Base-by-base conservation (phyloP, 2,797 vertebrate genomes). In the Arrhamphus sclerolepis region DNA sequence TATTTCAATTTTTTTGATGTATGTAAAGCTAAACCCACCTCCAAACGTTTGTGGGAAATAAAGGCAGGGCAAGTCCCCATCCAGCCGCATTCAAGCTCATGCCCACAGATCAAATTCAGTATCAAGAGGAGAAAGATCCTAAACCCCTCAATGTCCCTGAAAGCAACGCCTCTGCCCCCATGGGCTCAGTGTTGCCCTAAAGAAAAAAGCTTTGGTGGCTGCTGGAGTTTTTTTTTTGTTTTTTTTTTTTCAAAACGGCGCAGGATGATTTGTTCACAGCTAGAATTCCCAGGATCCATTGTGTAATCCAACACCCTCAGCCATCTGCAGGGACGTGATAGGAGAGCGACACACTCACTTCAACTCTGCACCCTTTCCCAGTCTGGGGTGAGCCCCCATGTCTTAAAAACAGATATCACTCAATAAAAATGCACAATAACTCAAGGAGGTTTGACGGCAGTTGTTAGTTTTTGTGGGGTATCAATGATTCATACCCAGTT, bases 301-400 rank as follows among this genome's bases (percentile, higher is more conserved):
- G 89, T 90, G 92, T 88, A 93, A 93, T 74, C 80, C 73, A 80
- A 93, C 80, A 84, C 91, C 61, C 20, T 58, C 51, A 49, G 75
- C 72, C 92, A 92, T 91, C 90, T 92, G 90, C 72, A 51, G 47
- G 82, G 86, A 89, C 75, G 90, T 91, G 91, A 93, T 89, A 80
- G 86, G 69, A 81, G 85, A 81, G 57, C 63, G 70, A 70, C 58
- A 74, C 71, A 72, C 82, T 89, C 66, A 75, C 85, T 90, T 87
- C 60, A 72, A 59, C 78, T 81, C 70, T 53, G 58, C 75, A 65
- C 56, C 66, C 59, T 51, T n/a, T 63, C 62, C 34, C 52, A 16
- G 54, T 72, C 78, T 57, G 65, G 69, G 77, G 42, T 48, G 0
- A 59, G 54, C 55, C 71, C 62, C 47, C 46, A 0, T 21, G 70